A percentile compares a stretch with the other conserved stretches of the same genome.
Conservation (phyloP, 1,140 invertebrate species). For the Holotrichia oblita region DNA sequence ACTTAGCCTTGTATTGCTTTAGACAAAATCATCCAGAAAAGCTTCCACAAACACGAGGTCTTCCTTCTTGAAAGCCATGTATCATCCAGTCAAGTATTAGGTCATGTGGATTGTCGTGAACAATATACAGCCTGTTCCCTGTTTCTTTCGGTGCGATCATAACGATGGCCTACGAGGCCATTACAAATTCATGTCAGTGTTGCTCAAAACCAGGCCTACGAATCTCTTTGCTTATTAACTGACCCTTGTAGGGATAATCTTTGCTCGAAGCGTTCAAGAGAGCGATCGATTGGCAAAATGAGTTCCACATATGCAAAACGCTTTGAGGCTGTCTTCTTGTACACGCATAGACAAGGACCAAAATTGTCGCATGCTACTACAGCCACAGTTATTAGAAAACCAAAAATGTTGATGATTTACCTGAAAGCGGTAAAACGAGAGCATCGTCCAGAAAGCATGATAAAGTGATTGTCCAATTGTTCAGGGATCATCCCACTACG, state of each 20-base stretch:
- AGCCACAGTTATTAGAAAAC: background rate
- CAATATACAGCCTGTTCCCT: too few species aligned
- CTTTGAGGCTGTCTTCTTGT: conserved; percentile 1
- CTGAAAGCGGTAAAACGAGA: background rate
- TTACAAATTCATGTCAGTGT: background rate
- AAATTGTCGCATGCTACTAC: background rate
- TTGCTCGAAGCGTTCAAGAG: background rate
- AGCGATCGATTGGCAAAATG: background rate
- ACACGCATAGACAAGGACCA: background rate
- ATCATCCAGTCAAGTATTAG: too few species aligned
- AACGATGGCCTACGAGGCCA: background rate
- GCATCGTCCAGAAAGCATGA: background rate
- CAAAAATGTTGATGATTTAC: conserved; percentile 3
- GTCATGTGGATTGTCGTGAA: too few species aligned
- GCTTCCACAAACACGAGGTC: too few species aligned
- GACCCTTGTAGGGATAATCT: too few species aligned
- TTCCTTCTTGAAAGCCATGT: too few species aligned
- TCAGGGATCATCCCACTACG: background rate
- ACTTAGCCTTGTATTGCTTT: too few species aligned
- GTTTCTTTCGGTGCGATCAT: background rate
- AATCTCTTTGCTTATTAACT: too few species aligned
- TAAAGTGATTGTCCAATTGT: background rate
- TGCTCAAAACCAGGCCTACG: background rate
- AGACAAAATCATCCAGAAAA: too few species aligned
- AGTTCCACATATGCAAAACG: background rate